These are phyloP conservation scores for Hanleya hanleyi DNA, from an alignment of 2,888 invertebrate species.

Conservation along the genomic window DNA sequence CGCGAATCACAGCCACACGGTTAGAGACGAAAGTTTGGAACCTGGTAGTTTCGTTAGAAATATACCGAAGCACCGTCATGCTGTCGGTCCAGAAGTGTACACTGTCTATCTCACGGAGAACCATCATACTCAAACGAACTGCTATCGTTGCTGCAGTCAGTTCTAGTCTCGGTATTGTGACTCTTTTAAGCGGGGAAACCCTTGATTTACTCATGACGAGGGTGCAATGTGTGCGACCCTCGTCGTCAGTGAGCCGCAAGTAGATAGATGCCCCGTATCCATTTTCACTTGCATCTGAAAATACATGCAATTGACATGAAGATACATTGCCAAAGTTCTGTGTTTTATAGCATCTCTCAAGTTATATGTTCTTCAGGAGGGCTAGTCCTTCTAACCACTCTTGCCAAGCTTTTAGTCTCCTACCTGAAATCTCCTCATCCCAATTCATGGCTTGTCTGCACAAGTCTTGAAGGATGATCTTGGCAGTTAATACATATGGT, in stretches of 20 bases:
- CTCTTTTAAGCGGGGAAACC: no score
- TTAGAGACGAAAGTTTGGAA: conserved; percentile 6
- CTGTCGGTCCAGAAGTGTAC: neutral
- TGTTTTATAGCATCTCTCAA: neutral
- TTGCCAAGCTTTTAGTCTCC: neutral
- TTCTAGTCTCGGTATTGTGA: no score
- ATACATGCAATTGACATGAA: neutral
- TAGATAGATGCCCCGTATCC: neutral
- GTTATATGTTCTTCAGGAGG: neutral
- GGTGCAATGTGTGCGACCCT: neutral
- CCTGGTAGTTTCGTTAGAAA: neutral
- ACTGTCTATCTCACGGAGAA: neutral
- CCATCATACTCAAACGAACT: neutral
- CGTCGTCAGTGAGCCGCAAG: neutral
- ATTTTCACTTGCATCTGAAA: neutral
- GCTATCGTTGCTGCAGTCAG: neutral
- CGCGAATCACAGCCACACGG: neutral
- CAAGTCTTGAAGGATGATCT: no score
- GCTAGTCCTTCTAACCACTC: neutral
- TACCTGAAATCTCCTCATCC: no score
- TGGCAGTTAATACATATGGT: no score
- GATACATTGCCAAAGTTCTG: neutral
- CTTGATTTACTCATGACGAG: neutral
- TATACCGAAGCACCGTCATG: neutral
- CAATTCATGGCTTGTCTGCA: no score